Base-by-base conservation (phyloP, 2,888 invertebrate genomes). In the Ophion costatus region DNA sequence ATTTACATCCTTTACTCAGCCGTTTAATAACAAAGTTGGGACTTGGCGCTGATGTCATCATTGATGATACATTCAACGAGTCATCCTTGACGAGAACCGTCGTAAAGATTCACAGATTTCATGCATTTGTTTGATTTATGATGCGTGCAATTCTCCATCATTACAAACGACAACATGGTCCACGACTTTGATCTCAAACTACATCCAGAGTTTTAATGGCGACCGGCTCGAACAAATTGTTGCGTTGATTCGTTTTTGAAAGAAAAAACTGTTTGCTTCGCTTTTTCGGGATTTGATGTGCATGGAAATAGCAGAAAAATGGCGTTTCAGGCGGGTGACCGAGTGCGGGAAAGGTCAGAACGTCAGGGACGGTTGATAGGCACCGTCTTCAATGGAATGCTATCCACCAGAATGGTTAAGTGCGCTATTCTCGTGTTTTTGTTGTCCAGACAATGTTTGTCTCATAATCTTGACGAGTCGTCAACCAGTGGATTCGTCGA, bases 401-500 rank as follows among this genome's bases (percentile, higher is more conserved):
- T 80, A 6, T 38, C 77, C 1, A 6, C 38, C 10, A 78, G 51
- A 56, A 78, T 86, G 22, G 64, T 88, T n/a, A 88, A 87, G 80
- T 87, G 88, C 67, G 77, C 80, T 56, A 85, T 87, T 77, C 78
- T 90, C 77, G 76, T 89, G 71, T 80, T 89, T 70, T 74, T 89
- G 76, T 87, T 87, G 74, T 80, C 84, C 70, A 85, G 80, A 77
- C 74, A 76, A 20, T 85, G 87, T 51, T 78, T 85, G 42, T 86
- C 87, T 17, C 85, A 86, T 38, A 83, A 81, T 24, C 10, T 81
- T 56, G 86, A 86, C 33, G 89, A 89, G 84, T 74, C 90, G n/a
- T 87, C 92, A 17, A 87, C 81, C 71, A 88, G 88, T 69, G 51
- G 51, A 5, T 93, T 92, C 83, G 89, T 93, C 29, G 91, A 93